These are phyloP conservation scores for Zoanthus gigantus DNA, from an alignment of 92 coral and sea anemone genomes.

Conservation along the genomic window DNA sequence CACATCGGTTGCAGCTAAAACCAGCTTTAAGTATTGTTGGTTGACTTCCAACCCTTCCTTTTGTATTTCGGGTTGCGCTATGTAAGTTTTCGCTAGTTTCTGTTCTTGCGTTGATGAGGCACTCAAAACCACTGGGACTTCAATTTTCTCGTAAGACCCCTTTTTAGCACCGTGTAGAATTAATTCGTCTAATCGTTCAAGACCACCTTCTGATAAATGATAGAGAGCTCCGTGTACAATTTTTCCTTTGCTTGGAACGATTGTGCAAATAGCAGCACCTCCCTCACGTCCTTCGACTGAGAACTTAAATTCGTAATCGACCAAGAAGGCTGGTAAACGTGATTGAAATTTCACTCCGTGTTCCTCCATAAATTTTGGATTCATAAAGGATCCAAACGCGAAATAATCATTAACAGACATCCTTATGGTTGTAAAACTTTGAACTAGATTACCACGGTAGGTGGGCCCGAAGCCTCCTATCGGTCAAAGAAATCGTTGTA, in stretches of 20 bases:
- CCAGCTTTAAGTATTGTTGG: conserved; percentile 12
- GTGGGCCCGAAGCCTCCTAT: too few species aligned
- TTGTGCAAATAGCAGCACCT: conserved; percentile 8
- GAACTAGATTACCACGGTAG: too few species aligned
- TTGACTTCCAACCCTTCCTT: conserved; percentile 28
- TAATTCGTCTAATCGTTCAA: conserved; percentile 21
- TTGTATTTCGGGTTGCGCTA: conserved; percentile 21
- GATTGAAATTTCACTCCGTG: conserved; percentile 29
- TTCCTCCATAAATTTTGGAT: conserved; percentile 20
- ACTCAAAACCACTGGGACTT: conserved; percentile 17
- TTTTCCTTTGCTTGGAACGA: conserved; percentile 17
- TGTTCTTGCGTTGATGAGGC: not conserved
- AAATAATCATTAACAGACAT: conserved; percentile 11
- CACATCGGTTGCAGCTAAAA: conserved; percentile 19
- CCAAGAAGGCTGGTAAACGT: conserved; percentile 1
- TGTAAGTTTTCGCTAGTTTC: conserved; percentile 1
- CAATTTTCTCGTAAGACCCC: conserved; percentile 14
- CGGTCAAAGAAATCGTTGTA: too few species aligned
- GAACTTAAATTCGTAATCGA: conserved; percentile 15
- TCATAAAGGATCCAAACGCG: conserved; percentile 34
- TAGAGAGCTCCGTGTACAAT: conserved; percentile 32
- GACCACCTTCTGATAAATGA: not conserved
- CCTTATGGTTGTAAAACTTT: not conserved
- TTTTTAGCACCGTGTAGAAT: conserved; percentile 22
- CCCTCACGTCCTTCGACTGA: conserved; percentile 12